These are phyloP conservation scores for Lepas anatifera DNA, from an alignment of 2,888 invertebrate genomes.

Conservation along the genomic window DNA sequence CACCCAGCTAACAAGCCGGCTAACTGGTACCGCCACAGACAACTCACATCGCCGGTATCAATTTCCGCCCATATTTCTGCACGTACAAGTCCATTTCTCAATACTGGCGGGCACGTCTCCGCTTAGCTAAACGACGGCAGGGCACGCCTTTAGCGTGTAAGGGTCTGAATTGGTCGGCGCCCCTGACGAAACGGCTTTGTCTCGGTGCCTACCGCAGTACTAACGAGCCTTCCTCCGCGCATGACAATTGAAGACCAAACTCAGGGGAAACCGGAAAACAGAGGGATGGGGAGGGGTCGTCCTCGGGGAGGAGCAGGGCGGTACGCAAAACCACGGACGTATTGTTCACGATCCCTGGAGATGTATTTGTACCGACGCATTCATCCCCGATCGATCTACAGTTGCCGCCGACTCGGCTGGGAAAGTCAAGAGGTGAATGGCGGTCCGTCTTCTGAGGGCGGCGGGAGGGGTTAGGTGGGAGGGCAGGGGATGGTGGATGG, in stretches of 20 bases:
- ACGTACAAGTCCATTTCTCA: background rate
- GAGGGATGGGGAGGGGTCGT: background rate
- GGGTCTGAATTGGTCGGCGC: background rate
- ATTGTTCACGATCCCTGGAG: background rate
- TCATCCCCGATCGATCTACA: too few species aligned
- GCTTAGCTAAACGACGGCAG: background rate
- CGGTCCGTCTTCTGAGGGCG: background rate
- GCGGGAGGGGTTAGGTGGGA: background rate
- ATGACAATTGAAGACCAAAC: too few species aligned
- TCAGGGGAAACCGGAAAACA: too few species aligned
- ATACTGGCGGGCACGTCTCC: background rate
- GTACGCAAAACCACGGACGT: background rate
- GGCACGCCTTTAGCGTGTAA: background rate
- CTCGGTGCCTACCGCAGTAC: too few species aligned
- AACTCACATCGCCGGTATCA: background rate
- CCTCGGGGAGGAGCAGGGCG: background rate
- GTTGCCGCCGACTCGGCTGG: too few species aligned
- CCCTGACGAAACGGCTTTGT: too few species aligned
- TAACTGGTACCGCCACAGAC: background rate
- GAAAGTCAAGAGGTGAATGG: too few species aligned
- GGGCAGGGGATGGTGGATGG: background rate
- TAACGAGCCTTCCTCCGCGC: too few species aligned
- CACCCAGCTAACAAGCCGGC: too few species aligned
- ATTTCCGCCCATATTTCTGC: conserved; percentile 3
- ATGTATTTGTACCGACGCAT: background rate